Evolutionary conservation across 1,140 invertebrate species (phyloP).

Genomic region (Drosophila neocordata): DNA sequence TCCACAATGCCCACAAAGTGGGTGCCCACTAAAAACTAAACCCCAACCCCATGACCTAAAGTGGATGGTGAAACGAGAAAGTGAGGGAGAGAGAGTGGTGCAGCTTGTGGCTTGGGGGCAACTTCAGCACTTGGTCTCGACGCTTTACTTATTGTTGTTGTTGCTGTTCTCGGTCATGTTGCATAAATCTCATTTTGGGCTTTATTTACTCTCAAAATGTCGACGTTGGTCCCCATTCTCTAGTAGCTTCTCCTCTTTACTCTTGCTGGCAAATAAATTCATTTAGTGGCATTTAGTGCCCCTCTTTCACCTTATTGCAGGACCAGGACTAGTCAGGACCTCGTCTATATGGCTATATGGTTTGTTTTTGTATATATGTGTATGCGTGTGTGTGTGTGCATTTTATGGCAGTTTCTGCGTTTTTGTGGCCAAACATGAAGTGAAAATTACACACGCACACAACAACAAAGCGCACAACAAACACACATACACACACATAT

Average conservation of each 20-base stretch:
- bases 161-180: conserved; percentile 74
- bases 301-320: conserved; percentile 73
- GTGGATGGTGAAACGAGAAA: background rate
- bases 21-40: conserved; percentile 76
- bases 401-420: conserved; percentile 79
- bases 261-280: conserved; percentile 72
- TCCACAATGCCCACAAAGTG: conserved; percentile 70
- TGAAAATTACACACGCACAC: conserved; percentile 71
- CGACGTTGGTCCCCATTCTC: conserved; percentile 39
- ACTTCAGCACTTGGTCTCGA: conserved; percentile 73
- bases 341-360: conserved; percentile 6
- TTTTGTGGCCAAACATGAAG: conserved; percentile 78
- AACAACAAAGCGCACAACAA: conserved; percentile 32
- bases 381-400: conserved; percentile 58
- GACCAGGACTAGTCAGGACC: conserved; percentile 45
- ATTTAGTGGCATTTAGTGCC: conserved; percentile 81
- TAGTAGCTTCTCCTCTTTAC: conserved; percentile 10
- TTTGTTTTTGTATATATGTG: conserved; percentile 19
- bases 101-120: conserved; percentile 30
- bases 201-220: conserved; percentile 80
- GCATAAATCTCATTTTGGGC: conserved; percentile 80
- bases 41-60: conserved; percentile 34
- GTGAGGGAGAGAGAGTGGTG: background rate
- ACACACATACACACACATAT: conserved; percentile 65
- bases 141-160: conserved; percentile 35